phyloP scores from a whole-genome alignment of 2,888 invertebrate species.

The Villa cingulata region DNA sequence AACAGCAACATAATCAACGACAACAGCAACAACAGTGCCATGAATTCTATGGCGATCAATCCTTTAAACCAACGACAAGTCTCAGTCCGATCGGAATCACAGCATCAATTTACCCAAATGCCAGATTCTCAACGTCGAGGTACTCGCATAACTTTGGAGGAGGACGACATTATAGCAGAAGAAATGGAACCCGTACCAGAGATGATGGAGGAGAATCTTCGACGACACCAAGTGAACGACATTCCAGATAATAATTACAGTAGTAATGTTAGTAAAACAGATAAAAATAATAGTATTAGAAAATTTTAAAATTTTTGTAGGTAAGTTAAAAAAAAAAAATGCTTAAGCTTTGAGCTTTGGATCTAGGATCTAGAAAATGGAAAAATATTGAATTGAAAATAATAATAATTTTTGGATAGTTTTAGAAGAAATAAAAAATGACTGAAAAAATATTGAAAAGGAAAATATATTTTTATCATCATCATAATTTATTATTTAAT shows the following conservation, averaged over 20 bases:
- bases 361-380: no score
- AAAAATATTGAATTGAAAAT: no score
- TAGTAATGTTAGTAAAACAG: constrained; percentile 14
- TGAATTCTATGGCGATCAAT: neutral
- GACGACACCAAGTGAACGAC: constrained; percentile 20
- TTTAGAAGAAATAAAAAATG: no score
- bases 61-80: constrained; percentile 5
- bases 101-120: constrained; percentile 17
- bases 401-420: no score
- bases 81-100: constrained; percentile 9
- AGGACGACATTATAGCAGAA: constrained; percentile 32
- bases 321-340: neutral
- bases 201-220: constrained; percentile 7
- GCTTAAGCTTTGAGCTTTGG: neutral
- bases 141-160: constrained; percentile 29
- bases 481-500: no score
- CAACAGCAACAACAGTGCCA: neutral
- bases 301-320: no score
- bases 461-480: no score
- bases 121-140: constrained; percentile 16
- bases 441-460: no score
- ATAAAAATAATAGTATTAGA: neutral
- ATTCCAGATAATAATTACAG: constrained; percentile 20
- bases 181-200: constrained; percentile 26
- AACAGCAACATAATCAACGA: constrained; percentile 12